These are phyloP conservation scores for Semicossyphus pulcher DNA, from an alignment of 2,113 vertebrate genomes.

Conservation along the genomic window DNA sequence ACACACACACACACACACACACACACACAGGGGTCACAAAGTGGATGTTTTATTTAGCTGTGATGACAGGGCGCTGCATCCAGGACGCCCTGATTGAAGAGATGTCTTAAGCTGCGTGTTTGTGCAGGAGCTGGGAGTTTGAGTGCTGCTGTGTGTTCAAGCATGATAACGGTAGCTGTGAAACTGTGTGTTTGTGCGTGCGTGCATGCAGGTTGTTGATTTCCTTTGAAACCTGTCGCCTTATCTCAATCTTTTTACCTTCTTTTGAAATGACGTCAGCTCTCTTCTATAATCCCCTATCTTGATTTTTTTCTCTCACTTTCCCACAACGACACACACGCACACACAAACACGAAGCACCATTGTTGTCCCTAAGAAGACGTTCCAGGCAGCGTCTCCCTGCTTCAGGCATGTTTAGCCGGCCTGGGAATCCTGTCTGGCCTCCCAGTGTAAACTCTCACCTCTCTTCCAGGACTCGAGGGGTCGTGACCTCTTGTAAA, in stretches of 20 bases:
- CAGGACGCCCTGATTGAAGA: slow-evolving; percentile 37
- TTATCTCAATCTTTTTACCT: slow-evolving; percentile 3
- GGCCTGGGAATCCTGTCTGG: slow-evolving; percentile 48
- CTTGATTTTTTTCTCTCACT: background rate
- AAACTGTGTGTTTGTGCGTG: slow-evolving; percentile 31
- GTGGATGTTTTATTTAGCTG: slow-evolving; percentile 19
- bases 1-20: background rate
- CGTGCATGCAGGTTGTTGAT: slow-evolving; percentile 22
- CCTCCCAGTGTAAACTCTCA: slow-evolving; percentile 65
- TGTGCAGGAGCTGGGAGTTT: slow-evolving; percentile 24
- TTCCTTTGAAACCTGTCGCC: background rate
- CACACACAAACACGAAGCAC: slow-evolving; percentile 11
- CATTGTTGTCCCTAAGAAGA: slow-evolving; percentile 40
- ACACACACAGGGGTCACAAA: background rate
- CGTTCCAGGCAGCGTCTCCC: slow-evolving; percentile 23
- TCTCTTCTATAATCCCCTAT: background rate
- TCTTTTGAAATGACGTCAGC: slow-evolving; percentile 13
- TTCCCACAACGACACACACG: background rate
- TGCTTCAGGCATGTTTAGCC: slow-evolving; percentile 61
- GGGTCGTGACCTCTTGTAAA: slow-evolving; percentile 64
- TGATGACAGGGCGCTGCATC: slow-evolving; percentile 35
- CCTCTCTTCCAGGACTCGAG: slow-evolving; percentile 30
- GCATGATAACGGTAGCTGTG: slow-evolving; percentile 36
- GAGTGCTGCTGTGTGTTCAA: slow-evolving; percentile 43
- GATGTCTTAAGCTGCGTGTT: slow-evolving; percentile 23